Evolutionary conservation across 2,113 vertebrate genomes (phyloP), one percentile per base, ranked within the genome.

Genomic region (Ardeotis arabs): DNA sequence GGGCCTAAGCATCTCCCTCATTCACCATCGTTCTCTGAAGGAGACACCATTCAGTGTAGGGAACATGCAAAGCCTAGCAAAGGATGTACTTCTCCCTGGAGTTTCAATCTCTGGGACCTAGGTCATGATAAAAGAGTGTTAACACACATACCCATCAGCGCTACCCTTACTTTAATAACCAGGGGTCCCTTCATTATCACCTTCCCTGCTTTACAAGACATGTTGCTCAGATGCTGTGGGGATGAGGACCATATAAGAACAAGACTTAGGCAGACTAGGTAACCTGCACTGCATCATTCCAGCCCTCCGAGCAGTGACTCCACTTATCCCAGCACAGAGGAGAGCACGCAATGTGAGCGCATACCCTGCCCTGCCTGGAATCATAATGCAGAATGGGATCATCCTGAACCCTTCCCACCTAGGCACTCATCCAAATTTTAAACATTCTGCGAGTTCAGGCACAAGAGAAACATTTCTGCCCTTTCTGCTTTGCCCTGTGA

Each of bases 381-480:
- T 63, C 4, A 2, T 94, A 47, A 92, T 59, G 31, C 59, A 89
- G 84, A 94, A 95, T 94, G 93, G 93, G 87, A 95, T 95, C 94
- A 95, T 95, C 87, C 78, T 2, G 37, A 94, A 84, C 91, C 69
- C 77, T 89, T 87, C 94, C 92, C 92, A 87, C 79, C 70, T 31
- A 94, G 89, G 94, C 84, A 63, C 11, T 62, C n/a, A 70, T 74
- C 87, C 94, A 97, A 87, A 55, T 72, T 74, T 82, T 35, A 94
- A 69, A 95, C 35, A 63, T 89, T 95, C 77, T 85, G 63, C 0
- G 22, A 96, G 87, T 91, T 89, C 96, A 91, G 78, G 80, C 84
- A 77, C 70, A 92, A 91, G 78, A 85, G 92, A 91, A 89, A 89
- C 70, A 89, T 91, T 92, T 93, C 53, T 95, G 73, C 66, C 73